Base-by-base conservation (phyloP, 2,113 vertebrate genomes). In the Rutilus rutilus region DNA sequence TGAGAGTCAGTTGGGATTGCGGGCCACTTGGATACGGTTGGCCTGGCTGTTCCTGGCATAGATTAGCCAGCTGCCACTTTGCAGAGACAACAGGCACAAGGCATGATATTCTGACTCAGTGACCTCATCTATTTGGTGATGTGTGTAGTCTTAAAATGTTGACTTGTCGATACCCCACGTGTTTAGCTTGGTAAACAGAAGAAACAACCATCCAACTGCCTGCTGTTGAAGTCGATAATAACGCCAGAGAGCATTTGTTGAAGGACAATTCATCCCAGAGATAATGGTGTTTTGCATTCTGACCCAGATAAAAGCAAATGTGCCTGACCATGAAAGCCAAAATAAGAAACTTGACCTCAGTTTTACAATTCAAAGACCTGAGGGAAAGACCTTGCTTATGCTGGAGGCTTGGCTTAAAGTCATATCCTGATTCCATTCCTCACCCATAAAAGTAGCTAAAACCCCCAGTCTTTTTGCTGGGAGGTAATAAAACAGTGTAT, bases 41-140 rank as follows among this genome's bases (percentile, higher is more conserved):
- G 14, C 7, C 15, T 25, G n/a, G 7, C 9, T 1, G n/a, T 39
- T 30, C 27, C 79, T 52, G 62, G 25, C 45, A 36, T 52, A 45
- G 62, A 82, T 82, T 69, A 50, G 45, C 64, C 64, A 52, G 19
- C 45, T 82, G 64, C 45, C 19, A 14, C 25, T 82, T 50, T 69
- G 17, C 19, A 27, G 42, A 81, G 78, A 14, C 33, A 59, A 5
- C 10, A 30, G 27, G 6, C 15, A 39, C 14, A 39, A 2, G 15
- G 59, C 23, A 47, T 30, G 59, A 30, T 47, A 64, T 64, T 62
- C 78, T 81, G 78, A 81, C 60, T 59, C 78, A 14, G 15, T 30
- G n/a, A 47, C 17, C 60, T 67, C 17, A n/a, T 52, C 60, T 69
- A 52, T 65, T 50, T 39, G 23, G 33, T 50, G 4, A 62, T 45